These are phyloP conservation scores for Invenusta paracnida DNA, from an alignment of 2,888 invertebrate genomes.

Conservation along the genomic window DNA sequence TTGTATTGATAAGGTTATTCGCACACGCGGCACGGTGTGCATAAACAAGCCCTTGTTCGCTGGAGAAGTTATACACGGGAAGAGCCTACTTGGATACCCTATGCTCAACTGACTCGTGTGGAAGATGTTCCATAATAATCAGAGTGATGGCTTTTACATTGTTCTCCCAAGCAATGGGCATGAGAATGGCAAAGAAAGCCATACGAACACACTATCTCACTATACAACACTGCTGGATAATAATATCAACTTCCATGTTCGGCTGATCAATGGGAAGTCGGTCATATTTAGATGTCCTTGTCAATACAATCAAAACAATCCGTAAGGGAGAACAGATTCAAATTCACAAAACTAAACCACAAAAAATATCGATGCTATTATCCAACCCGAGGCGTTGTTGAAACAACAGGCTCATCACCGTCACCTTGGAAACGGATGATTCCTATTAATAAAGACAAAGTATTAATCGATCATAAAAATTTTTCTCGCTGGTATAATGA, in stretches of 20 bases:
- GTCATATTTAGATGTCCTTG: too few relatives aligned
- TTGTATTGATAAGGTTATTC: not conserved
- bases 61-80: not conserved
- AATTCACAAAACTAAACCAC: too few relatives aligned
- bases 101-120: not conserved
- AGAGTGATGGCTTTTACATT: not conserved
- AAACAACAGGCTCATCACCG: too few relatives aligned
- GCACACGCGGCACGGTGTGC: not conserved
- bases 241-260: not conserved
- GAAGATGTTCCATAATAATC: not conserved
- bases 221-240: not conserved
- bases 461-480: too few relatives aligned
- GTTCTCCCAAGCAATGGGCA: not conserved
- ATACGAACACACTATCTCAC: not conserved
- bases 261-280: too few relatives aligned
- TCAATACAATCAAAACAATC: not conserved
- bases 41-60: conserved; percentile 7
- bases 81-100: not conserved
- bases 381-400: too few relatives aligned
- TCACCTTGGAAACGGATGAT: too few relatives aligned
- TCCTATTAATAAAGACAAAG: too few relatives aligned
- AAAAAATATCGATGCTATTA: too few relatives aligned
- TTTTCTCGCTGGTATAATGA: too few relatives aligned
- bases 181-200: not conserved
- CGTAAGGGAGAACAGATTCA: too few relatives aligned